Evolutionary conservation across 2,888 invertebrate genomes (phyloP), one percentile per base, ranked within the genome.

Genomic region (Tholera decimalis): DNA sequence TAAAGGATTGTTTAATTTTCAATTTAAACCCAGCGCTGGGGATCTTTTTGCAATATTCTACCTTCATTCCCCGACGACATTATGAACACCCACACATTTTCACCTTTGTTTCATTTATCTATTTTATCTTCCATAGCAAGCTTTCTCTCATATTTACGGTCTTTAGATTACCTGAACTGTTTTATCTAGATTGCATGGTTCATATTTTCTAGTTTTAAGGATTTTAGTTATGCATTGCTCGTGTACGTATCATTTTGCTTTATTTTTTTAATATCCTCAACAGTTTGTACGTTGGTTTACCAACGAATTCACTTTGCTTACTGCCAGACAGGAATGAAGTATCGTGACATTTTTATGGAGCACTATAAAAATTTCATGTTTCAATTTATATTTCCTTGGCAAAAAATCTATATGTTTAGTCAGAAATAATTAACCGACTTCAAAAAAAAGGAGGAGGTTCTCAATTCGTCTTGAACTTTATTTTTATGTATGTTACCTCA

Each of bases 1-100:
- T 37, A 62, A 65, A 62, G 60, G 44, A 59, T 78, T 68, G 61
- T 75, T 75, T 81, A 71, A 81, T 78, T 78, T 79, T 68, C 79
- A 39, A 72, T 77, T 43, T 65, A 18, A 60, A 54, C 33, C 37
- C 47, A 53, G 65, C 49, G 35, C 28, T 37, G 35, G 61, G 61
- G 47, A 67, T 63, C 51, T 55, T 65, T 68, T 63, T 56, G 43
- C 61, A 61, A 59, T 68, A 74, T 71, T 56, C 22, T 58, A 56
- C 50, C 62, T 70, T 55, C 62, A 68, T 67, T 68, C 26, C 13
- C 62, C 39, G 57, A 44, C 62, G n/a, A 66, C 53, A 68, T 65
- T 78, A 78, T 67, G 57, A 70, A 64, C 43, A 41, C 65, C 77
- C 56, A 35, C 55, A 77, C 44, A 60, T 64, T 77, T 73, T 64